Evolutionary conservation across 2,113 vertebrate genomes (phyloP), one percentile per base, ranked within the genome.

Genomic region (Gadus macrocephalus): DNA sequence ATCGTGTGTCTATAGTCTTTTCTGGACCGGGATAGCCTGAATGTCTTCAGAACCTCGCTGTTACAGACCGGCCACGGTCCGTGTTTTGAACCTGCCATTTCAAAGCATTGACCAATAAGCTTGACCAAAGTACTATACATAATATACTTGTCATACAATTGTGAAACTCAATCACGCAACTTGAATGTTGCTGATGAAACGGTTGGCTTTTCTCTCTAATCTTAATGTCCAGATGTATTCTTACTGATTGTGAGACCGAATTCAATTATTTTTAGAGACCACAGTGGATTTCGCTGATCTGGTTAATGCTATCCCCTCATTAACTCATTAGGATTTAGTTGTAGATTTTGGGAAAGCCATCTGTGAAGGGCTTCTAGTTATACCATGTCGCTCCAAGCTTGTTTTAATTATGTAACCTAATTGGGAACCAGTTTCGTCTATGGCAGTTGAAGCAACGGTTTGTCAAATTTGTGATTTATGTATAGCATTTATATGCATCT

Each of bases 281-380:
- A 31, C 53, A 15, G 22, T 71, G 49, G 78, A 77, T 81, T 84
- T 78, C 74, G 69, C 71, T 56, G 81, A 69, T 84, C 76, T 75
- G 64, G 78, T 79, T 72, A 69, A 15, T 0, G 74, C 86, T 68
- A 89, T 86, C 83, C 83, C 6, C 80, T 68, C 74, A 88, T 80
- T 6, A 71, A 78, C 56, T 66, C 70, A 82, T 85, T 80, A 80
- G 77, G 84, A 85, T 84, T 87, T 79, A 31, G 70, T 81, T 76
- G 56, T 12, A 8, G 60, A 15, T 60, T 72, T 60, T 25, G 55
- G 55, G 12, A 15, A 27, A 66, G 15, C 55, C 64, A 28, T 67
- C 71, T 61, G 71, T 9, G 49, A 35, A 19, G 8, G 42, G 38
- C 14, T 42, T 4, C 0, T 0, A 20, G 14, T 59, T 62, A 60